These are phyloP conservation scores for Muntiacus muntjak DNA, from an alignment of 2,113 vertebrate genomes.

Conservation along the genomic window DNA sequence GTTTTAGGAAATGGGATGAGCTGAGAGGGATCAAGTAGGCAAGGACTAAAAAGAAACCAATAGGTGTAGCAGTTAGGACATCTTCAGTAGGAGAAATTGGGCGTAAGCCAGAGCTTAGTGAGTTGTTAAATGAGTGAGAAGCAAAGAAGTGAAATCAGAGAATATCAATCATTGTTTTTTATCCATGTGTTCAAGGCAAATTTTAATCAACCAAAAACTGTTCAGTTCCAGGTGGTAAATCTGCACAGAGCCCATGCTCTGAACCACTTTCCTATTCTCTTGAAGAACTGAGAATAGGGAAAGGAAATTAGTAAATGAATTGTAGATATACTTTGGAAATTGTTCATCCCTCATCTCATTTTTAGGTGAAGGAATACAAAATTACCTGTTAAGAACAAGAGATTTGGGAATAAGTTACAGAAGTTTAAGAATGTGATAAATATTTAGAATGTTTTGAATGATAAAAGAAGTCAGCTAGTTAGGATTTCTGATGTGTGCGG, in stretches of 20 bases:
- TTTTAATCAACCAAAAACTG: background rate
- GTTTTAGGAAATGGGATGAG: background rate
- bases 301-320: constrained; percentile 23
- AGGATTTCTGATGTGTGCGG: background rate
- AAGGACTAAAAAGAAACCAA: background rate
- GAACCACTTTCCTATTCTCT: background rate
- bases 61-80: background rate
- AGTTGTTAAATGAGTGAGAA: background rate
- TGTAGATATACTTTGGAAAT: background rate
- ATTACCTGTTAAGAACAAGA: background rate
- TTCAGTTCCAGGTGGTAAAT: background rate
- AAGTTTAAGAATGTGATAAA: background rate
- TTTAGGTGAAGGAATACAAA: background rate
- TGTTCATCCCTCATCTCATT: background rate
- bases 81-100: background rate
- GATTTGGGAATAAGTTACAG: background rate
- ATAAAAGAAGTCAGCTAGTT: background rate
- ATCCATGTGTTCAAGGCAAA: background rate
- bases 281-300: background rate
- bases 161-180: background rate
- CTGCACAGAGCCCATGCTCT: background rate
- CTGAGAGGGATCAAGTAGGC: background rate
- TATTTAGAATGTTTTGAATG: constrained; percentile 6
- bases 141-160: constrained; percentile 3
- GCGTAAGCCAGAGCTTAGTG: background rate